These are phyloP conservation scores for Hydrochoerus hydrochaeris DNA, from an alignment of 2,113 vertebrate genomes.

Conservation along the genomic window DNA sequence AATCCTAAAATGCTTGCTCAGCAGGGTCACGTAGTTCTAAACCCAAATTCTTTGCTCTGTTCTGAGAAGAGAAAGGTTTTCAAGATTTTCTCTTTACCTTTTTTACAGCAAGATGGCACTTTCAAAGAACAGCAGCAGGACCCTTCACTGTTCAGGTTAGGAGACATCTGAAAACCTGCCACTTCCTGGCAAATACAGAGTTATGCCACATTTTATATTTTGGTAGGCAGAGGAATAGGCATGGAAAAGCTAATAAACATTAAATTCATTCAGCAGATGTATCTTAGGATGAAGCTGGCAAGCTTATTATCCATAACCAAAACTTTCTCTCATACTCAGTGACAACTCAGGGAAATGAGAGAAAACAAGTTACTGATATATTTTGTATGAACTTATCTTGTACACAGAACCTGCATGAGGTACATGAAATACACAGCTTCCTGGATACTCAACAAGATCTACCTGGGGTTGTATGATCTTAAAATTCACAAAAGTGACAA, in stretches of 20 bases:
- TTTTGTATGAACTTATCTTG: background rate
- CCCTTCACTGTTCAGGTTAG: background rate
- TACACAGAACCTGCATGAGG: background rate
- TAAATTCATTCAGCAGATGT: background rate
- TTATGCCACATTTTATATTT: background rate
- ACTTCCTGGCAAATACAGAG: background rate
- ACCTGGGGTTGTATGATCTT: background rate
- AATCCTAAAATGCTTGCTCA: background rate
- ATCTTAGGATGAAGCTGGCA: background rate
- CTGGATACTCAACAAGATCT: background rate
- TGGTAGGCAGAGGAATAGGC: background rate
- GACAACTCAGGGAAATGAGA: background rate
- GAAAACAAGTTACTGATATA: background rate
- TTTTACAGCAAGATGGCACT: background rate
- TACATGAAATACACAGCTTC: background rate
- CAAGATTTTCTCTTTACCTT: background rate
- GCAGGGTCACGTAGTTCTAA: background rate
- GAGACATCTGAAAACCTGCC: background rate
- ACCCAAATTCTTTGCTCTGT: background rate
- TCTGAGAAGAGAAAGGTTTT: background rate
- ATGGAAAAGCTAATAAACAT: background rate
- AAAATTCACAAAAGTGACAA: constrained; percentile 9
- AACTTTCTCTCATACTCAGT: background rate
- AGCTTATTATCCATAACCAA: background rate
- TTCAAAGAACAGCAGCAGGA: background rate